Conservation (phyloP, 2,888 invertebrate genomes). For the Harpalus rufipes region DNA sequence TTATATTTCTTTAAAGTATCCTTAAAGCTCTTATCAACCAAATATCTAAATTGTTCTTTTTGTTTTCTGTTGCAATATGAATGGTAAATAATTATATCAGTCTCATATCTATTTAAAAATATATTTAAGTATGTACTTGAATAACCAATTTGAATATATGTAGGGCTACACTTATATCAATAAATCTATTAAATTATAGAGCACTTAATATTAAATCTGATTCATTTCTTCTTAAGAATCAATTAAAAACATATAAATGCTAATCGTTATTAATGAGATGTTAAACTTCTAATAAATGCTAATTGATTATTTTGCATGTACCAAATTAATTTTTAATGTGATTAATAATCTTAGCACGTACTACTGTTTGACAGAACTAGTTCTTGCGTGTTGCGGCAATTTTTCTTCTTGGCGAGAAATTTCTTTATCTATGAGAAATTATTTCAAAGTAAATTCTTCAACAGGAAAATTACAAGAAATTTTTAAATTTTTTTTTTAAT, state of each 20-base stretch:
- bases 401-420: too few species aligned
- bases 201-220: background rate
- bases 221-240: conserved; percentile 22
- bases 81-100: conserved; percentile 6
- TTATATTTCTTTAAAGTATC: background rate
- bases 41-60: conserved; percentile 35
- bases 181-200: conserved; percentile 2
- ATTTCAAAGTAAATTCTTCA: too few species aligned
- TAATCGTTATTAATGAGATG: conserved; percentile 30
- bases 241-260: conserved; percentile 23
- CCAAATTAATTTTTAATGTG: conserved; percentile 29
- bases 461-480: too few species aligned
- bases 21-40: conserved; percentile 1
- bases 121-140: conserved; percentile 23
- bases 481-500: too few species aligned
- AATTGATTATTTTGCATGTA: conserved; percentile 26
- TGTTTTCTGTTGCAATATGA: background rate
- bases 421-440: too few species aligned
- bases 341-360: conserved; percentile 22
- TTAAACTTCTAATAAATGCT: conserved; percentile 15
- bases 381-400: too few species aligned
- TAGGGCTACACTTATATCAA: background rate
- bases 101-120: conserved; percentile 10
- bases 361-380: background rate
- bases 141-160: background rate